Evolutionary conservation across 2,113 vertebrate genomes (phyloP).

Genomic region (Dicrurus megarhynchus): DNA sequence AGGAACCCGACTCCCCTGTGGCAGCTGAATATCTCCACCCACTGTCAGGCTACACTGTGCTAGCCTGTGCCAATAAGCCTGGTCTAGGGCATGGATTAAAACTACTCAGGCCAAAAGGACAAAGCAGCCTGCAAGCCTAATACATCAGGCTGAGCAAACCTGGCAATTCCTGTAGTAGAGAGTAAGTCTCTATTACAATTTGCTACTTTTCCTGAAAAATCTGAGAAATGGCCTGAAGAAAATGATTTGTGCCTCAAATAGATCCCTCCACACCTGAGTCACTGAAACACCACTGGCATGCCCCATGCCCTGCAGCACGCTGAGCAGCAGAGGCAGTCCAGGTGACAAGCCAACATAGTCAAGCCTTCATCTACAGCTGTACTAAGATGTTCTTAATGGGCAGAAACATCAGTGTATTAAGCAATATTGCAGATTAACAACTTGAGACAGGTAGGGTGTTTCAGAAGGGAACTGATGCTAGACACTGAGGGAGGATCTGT

Average conservation of each 20-base stretch:
- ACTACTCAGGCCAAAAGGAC: background rate
- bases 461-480: background rate
- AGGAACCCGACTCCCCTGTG: background rate
- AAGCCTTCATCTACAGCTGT: background rate
- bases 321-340: background rate
- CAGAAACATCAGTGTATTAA: background rate
- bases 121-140: background rate
- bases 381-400: background rate
- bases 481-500: background rate
- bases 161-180: background rate
- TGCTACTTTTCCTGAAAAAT: background rate
- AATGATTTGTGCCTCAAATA: background rate
- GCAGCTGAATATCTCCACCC: background rate
- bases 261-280: rapidly evolving
- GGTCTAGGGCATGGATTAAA: background rate
- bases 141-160: background rate
- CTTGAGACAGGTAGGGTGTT: background rate
- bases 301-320: background rate
- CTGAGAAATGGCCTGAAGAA: background rate
- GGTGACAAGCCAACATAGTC: background rate
- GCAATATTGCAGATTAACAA: background rate
- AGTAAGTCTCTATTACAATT: background rate
- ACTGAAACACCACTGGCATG: background rate
- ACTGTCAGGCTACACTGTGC: background rate
- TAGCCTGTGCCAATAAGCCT: background rate